phyloP scores from a whole-genome alignment of 2,888 invertebrate genomes.

The Nemotelus pantherinus region DNA sequence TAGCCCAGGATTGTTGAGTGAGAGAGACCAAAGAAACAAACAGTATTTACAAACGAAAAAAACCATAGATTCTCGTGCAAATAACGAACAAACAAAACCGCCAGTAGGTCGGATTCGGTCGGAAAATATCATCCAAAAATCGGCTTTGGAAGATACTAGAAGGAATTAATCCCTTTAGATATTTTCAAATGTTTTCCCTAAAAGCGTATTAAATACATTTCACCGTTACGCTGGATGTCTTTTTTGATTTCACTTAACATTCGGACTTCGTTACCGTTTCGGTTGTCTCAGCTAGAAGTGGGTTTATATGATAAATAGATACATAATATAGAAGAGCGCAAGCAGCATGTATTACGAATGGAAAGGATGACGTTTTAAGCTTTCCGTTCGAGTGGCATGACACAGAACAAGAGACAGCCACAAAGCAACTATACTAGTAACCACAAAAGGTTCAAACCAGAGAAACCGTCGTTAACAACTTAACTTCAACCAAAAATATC shows the following conservation, averaged over 20 bases:
- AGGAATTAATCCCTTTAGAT: slow-evolving; percentile 35
- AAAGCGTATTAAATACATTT: slow-evolving; percentile 25
- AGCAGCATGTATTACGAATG: no score
- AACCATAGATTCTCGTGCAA: no score
- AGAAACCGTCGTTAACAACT: slow-evolving; percentile 12
- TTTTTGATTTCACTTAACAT: not conserved
- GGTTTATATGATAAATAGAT: no score
- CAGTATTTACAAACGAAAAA: no score
- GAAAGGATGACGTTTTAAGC: not conserved
- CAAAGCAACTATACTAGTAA: slow-evolving; percentile 28
- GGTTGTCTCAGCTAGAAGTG: no score
- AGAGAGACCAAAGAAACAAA: no score
- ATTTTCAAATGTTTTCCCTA: slow-evolving; percentile 6
- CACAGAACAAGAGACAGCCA: slow-evolving; percentile 21
- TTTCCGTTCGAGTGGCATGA: not conserved
- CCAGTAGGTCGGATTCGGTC: no score
- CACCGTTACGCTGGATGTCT: not conserved
- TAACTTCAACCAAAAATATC: not conserved
- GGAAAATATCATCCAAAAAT: not conserved
- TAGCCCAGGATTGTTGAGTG: no score
- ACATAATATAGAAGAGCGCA: no score
- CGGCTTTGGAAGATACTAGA: slow-evolving; percentile 11
- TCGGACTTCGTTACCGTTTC: no score
- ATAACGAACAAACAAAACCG: no score
- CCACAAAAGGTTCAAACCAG: slow-evolving; percentile 37